These are phyloP conservation scores for Helarctos malayanus DNA, from an alignment of 2,797 vertebrate genomes.

Conservation along the genomic window DNA sequence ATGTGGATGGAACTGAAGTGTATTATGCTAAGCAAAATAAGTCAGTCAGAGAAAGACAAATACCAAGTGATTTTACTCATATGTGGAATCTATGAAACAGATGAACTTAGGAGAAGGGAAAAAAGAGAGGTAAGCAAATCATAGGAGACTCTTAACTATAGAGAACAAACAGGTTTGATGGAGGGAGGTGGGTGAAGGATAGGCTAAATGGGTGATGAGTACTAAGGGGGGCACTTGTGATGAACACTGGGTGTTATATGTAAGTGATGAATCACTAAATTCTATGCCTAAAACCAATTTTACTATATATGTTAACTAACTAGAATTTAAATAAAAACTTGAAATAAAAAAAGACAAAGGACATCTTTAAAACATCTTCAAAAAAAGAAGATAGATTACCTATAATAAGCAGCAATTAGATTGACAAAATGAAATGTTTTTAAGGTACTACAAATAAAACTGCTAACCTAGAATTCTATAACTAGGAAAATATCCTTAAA, in stretches of 20 bases:
- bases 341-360: not conserved
- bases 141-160: not conserved
- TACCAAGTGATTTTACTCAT: not conserved
- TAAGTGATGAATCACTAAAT: not conserved
- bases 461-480: not conserved
- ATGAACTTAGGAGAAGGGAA: not conserved
- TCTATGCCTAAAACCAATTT: not conserved
- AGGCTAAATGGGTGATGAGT: not conserved
- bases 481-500: not conserved
- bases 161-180: not conserved
- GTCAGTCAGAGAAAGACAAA: not conserved
- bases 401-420: not conserved
- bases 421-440: not conserved
- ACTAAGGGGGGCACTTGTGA: not conserved
- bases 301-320: not conserved
- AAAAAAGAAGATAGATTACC: not conserved
- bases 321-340: not conserved
- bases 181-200: not conserved
- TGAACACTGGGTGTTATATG: not conserved
- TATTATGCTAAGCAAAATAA: not conserved
- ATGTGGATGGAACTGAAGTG: not conserved
- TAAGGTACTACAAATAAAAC: not conserved
- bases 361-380: not conserved
- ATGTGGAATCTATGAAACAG: not conserved
- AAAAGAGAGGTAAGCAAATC: not conserved